Conservation (phyloP, 2,888 invertebrate genomes). For the Coecobrya sp. region DNA sequence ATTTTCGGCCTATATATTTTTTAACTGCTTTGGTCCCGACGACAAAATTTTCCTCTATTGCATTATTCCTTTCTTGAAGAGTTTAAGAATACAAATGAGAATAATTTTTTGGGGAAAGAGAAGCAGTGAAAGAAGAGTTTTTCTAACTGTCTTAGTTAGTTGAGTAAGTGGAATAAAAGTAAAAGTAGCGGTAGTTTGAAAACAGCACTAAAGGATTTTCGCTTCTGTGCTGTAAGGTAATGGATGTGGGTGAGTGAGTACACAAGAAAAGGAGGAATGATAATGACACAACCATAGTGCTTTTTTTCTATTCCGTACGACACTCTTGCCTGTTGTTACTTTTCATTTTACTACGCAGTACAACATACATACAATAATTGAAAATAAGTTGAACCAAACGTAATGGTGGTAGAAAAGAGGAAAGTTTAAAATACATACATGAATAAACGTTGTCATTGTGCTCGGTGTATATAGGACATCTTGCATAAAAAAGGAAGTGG, state of each 20-base stretch:
- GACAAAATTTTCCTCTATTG: slow-evolving; percentile 31
- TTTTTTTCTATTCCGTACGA: background rate
- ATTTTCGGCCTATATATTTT: background rate
- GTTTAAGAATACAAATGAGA: slow-evolving; percentile 69
- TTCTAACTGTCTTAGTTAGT: background rate
- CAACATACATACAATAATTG: too few species aligned
- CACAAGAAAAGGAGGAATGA: background rate
- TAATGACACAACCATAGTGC: background rate
- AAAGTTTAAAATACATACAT: background rate
- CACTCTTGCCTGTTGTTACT: too few species aligned
- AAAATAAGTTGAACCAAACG: too few species aligned
- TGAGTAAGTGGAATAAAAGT: background rate
- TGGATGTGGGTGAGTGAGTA: slow-evolving; percentile 36
- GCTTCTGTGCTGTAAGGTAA: slow-evolving; percentile 9
- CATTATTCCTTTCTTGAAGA: slow-evolving; percentile 58
- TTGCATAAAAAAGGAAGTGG: background rate
- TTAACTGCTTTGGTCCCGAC: background rate
- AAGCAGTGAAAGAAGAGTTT: background rate
- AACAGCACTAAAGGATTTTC: slow-evolving; percentile 30
- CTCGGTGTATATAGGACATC: background rate
- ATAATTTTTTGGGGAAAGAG: slow-evolving; percentile 35
- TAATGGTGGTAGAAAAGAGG: too few species aligned
- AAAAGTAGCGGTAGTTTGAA: background rate
- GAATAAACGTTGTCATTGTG: background rate
- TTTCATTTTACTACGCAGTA: too few species aligned